Base-by-base conservation (phyloP, 1,140 invertebrate genomes). In the Daktulosphaira vitifoliae region DNA sequence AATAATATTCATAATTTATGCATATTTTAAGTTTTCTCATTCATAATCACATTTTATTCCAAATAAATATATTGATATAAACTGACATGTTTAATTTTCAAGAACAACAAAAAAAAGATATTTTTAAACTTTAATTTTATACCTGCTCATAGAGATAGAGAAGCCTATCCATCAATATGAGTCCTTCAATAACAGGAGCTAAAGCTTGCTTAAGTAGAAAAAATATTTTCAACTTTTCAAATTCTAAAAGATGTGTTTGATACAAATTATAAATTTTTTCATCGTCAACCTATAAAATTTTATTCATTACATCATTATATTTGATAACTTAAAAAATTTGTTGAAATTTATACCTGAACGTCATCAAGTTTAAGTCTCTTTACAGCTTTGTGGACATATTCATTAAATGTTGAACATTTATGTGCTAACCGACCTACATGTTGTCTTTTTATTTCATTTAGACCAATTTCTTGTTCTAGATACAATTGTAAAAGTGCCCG, bases 111-210 rank as follows among this genome's bases (percentile, higher is more conserved):
- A n/a, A n/a, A n/a, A n/a, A n/a, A n/a, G n/a, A n/a, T n/a, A n/a
- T n/a, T n/a, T n/a, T n/a, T n/a, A n/a, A n/a, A n/a, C n/a, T n/a
- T n/a, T n/a, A 33, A 52, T 20, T 15, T 4, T 29, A 39, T 68
- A 81, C 81, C 77, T 81, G 71, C 74, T 92, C 88, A 66, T 81
- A 72, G 7, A 96, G 80, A 79, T 81, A 95, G 59, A 93, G 74
- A 23, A 89, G 73, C 72, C 90, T 81, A 76, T 97, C 92, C 18
- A 95, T 75, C 49, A 95, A 77, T 69, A 96, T 86, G 1, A 92
- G 76, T 68, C 81, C 82, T 77, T 97, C 93, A 37, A 96, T 77
- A 9, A 92, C 80, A 22, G 90, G 88, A 13, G 90, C 89, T 65
- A 92, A 77, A 67, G 85, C 80, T 71, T 90, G 79, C 69, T 91